Conservation (phyloP, 2,888 invertebrate species). For the Hipparchia sbordonii region DNA sequence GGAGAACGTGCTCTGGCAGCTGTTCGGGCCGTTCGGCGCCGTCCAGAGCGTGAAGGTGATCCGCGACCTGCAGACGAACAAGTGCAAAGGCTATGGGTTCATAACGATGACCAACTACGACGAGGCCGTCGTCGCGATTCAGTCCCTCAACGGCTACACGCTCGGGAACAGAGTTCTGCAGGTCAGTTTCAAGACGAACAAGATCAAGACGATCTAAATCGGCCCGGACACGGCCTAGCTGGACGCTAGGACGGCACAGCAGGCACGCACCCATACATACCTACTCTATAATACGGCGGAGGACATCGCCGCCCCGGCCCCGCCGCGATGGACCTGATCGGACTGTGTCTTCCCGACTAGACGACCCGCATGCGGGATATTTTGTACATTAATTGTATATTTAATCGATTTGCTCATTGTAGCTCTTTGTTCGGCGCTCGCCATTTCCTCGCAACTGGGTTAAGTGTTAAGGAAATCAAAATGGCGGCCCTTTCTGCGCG, state of each 20-base stretch:
- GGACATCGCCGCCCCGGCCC: slow-evolving; percentile 40
- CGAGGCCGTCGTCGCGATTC: slow-evolving; percentile 95
- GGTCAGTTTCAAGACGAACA: slow-evolving; percentile 95
- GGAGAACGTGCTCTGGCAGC: slow-evolving; percentile 97
- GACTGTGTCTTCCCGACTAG: slow-evolving; percentile 58
- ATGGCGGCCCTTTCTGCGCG: slow-evolving; percentile 67
- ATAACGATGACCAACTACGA: slow-evolving; percentile 98
- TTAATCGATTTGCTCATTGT: slow-evolving; percentile 60
- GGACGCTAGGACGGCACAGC: slow-evolving; percentile 80
- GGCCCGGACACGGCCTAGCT: slow-evolving; percentile 68
- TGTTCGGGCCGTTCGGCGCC: slow-evolving; percentile 97
- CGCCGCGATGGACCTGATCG: slow-evolving; percentile 47
- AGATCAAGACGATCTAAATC: slow-evolving; percentile 88
- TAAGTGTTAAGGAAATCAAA: slow-evolving; percentile 75
- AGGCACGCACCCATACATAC: slow-evolving; percentile 80
- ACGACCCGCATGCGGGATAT: slow-evolving; percentile 51
- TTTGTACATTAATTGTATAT: slow-evolving; percentile 67
- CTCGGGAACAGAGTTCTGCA: slow-evolving; percentile 95
- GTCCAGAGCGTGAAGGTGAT: slow-evolving; percentile 97
- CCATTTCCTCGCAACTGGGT: slow-evolving; percentile 67
- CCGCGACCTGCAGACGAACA: slow-evolving; percentile 94
- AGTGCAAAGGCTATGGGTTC: slow-evolving; percentile 97
- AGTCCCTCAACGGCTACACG: slow-evolving; percentile 95
- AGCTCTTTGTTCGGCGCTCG: slow-evolving; percentile 66
- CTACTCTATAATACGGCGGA: slow-evolving; percentile 43